phyloP scores from a whole-genome alignment of 2,888 invertebrate species.

The Baronia brevicornis region DNA sequence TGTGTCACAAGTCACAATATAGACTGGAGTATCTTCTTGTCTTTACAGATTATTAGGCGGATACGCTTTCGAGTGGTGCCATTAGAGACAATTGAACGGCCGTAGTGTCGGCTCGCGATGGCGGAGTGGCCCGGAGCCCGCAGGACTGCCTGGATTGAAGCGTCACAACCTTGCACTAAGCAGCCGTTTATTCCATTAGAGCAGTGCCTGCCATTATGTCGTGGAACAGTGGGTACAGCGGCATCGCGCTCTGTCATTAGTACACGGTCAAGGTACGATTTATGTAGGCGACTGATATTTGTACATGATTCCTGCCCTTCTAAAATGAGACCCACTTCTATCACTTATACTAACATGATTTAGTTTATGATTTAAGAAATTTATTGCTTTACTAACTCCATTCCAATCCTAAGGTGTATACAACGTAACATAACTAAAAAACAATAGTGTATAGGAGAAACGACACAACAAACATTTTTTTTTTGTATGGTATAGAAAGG shows the following conservation, averaged over 20 bases:
- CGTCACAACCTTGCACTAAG: constrained; percentile 69
- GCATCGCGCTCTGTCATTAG: constrained; percentile 41
- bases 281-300: constrained; percentile 33
- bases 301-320: too few species aligned
- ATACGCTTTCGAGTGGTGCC: constrained; percentile 66
- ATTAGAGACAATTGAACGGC: constrained; percentile 65
- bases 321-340: too few species aligned
- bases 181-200: constrained; percentile 69
- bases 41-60: constrained; percentile 66
- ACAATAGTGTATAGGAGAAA: too few species aligned
- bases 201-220: constrained; percentile 56
- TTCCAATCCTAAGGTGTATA: too few species aligned
- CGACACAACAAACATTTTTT: too few species aligned
- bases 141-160: constrained; percentile 50
- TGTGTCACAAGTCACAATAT: constrained; percentile 37
- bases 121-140: constrained; percentile 41
- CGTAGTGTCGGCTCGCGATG: constrained; percentile 51
- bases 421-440: too few species aligned
- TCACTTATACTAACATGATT: too few species aligned
- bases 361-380: too few species aligned
- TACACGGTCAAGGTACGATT: constrained; percentile 67
- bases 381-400: too few species aligned
- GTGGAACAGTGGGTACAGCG: constrained; percentile 52
- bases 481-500: too few species aligned
- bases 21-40: constrained; percentile 61